Percentiles rank a stretch among this genome's conserved stretches.
phyloP scores from a whole-genome alignment of 1,140 invertebrate species.

The Drosophila bocqueti region DNA sequence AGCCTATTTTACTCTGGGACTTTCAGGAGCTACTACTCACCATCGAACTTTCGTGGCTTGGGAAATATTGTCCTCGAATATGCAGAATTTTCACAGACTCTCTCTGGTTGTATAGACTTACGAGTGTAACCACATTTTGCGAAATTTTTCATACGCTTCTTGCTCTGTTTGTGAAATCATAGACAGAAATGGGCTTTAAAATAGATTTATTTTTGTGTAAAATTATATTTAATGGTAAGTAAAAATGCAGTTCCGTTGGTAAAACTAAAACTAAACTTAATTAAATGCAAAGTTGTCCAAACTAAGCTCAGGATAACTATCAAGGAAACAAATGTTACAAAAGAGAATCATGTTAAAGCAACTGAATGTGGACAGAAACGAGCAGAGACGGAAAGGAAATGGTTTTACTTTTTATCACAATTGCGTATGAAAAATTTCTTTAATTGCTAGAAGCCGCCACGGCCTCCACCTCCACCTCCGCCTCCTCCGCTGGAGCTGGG shows the following conservation, averaged over 20 bases:
- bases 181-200: constrained; percentile 27
- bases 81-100: constrained; percentile 49
- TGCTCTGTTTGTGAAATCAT: constrained; percentile 14
- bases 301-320: constrained; percentile 42
- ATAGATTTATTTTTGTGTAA: constrained; percentile 41
- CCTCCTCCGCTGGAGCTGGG: constrained; percentile 45
- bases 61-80: constrained; percentile 63
- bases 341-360: constrained; percentile 56
- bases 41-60: constrained; percentile 25
- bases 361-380: constrained; percentile 11
- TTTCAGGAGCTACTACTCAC: constrained; percentile 40
- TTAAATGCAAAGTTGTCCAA: constrained; percentile 59
- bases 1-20: constrained; percentile 29
- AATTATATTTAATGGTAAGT: constrained; percentile 51
- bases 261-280: constrained; percentile 47
- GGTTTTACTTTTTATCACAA: constrained; percentile 83
- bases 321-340: constrained; percentile 82
- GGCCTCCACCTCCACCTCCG: constrained; percentile 33
- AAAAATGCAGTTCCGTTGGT: constrained; percentile 64
- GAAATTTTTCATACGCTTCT: constrained; percentile 74
- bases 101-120: constrained; percentile 23
- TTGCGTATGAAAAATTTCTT: constrained; percentile 85
- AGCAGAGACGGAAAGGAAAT: constrained; percentile 26
- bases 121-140: constrained; percentile 3
- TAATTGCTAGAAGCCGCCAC: constrained; percentile 83